Evolutionary conservation across 2,113 vertebrate species (phyloP), one percentile per base, ranked within the genome.

Genomic region (Carettochelys insculpta): DNA sequence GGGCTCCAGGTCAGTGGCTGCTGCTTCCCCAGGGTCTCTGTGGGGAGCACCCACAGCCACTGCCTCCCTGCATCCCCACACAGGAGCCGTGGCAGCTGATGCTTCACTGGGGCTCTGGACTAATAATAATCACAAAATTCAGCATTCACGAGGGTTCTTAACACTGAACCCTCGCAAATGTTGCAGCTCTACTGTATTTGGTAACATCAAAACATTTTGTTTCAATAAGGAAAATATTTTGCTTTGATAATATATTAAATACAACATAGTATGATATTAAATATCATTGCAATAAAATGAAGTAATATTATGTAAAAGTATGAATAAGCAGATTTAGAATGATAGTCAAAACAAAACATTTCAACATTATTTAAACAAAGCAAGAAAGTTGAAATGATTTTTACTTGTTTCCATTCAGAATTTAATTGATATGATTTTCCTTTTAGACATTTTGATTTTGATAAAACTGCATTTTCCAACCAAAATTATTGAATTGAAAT

Each of bases 331-430:
- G 1, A 83, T 88, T 19, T 3, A 73, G 86, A 83, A 71, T 0
- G 3, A 1, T 54, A 1, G 6, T 2, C 79, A 5, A 87, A 77
- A 3, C n/a, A 4, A 79, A 80, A 34, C 8, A 1, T 4, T 77
- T 80, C 25, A 8, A 82, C 58, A 19, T 78, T 86, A 53, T 41
- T 22, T 77, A 68, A 78, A 38, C 2, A n/a, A 65, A 56, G 31
- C 54, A 58, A 58, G 54, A 58, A 58, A 58, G 54, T 31, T 58
- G 29, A 31, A 58, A 58, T 17, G 9, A 84, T 11, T 56, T 84
- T 84, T 7, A 75, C 3, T 14, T 89, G 89, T 90, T 78, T 8
- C 3, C 31, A 31, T 41, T 78, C 88, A 73, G 43, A 84, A 82
- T 71, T 41, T 79, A 65, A 54, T 34, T 43, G 56, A 86, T 71